These are phyloP conservation scores for Pica pica DNA, from an alignment of 2,113 vertebrate species.

Conservation along the genomic window DNA sequence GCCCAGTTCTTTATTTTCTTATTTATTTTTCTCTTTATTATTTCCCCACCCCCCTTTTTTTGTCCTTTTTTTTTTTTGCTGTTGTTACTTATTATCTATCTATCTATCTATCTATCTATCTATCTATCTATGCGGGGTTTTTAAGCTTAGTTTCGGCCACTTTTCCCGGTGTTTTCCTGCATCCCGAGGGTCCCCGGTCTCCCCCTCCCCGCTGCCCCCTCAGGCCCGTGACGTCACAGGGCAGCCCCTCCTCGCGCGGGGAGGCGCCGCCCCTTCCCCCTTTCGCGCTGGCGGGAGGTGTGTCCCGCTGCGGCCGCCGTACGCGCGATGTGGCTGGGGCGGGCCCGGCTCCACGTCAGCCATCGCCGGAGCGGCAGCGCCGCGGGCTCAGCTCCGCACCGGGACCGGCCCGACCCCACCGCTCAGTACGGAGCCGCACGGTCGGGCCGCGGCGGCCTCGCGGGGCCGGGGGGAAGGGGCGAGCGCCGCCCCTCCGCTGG, in stretches of 20 bases:
- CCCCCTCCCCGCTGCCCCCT: fast-evolving
- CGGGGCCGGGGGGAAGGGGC: fast-evolving
- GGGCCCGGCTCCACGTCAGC: constrained; percentile 74
- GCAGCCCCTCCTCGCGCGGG: fast-evolving
- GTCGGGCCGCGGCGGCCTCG: background rate
- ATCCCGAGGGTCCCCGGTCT: fast-evolving
- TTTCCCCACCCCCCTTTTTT: background rate
- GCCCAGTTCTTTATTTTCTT: fast-evolving
- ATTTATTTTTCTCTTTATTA: background rate
- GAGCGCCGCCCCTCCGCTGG: too few relatives aligned
- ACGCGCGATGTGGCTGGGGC: constrained; percentile 37
- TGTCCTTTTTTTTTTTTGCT: too few relatives aligned
- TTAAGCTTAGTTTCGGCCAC: fast-evolving
- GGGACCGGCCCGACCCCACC: background rate
- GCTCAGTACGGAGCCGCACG: background rate
- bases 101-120: too few relatives aligned
- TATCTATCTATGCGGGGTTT: background rate
- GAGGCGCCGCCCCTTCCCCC: background rate
- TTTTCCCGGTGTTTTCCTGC: background rate
- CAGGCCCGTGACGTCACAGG: background rate
- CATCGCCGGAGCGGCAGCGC: background rate
- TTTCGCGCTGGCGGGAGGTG: background rate
- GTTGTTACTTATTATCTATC: too few relatives aligned
- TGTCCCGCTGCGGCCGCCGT: constrained; percentile 63
- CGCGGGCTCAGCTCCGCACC: background rate